These are phyloP conservation scores for Aelia acuminata DNA, from an alignment of 2,888 invertebrate genomes.

Conservation along the genomic window DNA sequence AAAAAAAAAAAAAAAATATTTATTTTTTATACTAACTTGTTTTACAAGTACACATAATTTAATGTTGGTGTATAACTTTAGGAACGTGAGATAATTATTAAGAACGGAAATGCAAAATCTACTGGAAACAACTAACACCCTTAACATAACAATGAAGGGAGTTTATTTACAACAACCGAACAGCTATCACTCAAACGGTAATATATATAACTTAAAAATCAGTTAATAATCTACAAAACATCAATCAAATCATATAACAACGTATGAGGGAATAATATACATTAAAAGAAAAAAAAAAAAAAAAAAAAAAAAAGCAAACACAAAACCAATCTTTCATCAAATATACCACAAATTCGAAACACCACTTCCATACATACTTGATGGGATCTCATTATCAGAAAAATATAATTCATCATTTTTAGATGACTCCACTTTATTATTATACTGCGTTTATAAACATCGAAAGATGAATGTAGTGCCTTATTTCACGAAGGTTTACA, in stretches of 20 bases:
- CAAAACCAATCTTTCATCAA: neutral
- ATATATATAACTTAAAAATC: neutral
- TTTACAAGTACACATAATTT: neutral
- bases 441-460: neutral
- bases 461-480: constrained; percentile 11
- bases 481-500: neutral
- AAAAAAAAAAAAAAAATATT: neutral
- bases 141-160: neutral
- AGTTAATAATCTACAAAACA: neutral
- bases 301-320: neutral
- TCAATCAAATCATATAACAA: neutral
- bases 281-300: too few species aligned
- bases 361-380: neutral
- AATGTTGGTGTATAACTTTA: neutral
- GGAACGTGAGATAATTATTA: neutral
- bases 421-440: neutral
- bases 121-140: neutral
- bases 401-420: neutral
- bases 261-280: too few species aligned
- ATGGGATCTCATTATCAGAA: neutral
- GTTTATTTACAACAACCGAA: neutral
- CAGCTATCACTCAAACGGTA: neutral
- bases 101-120: neutral
- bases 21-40: neutral
- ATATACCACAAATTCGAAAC: neutral